Percentiles rank a stretch among this genome's conserved stretches.
Evolutionary conservation across 2,797 vertebrate species (phyloP).

Genomic region (Carcharodon carcharias): DNA sequence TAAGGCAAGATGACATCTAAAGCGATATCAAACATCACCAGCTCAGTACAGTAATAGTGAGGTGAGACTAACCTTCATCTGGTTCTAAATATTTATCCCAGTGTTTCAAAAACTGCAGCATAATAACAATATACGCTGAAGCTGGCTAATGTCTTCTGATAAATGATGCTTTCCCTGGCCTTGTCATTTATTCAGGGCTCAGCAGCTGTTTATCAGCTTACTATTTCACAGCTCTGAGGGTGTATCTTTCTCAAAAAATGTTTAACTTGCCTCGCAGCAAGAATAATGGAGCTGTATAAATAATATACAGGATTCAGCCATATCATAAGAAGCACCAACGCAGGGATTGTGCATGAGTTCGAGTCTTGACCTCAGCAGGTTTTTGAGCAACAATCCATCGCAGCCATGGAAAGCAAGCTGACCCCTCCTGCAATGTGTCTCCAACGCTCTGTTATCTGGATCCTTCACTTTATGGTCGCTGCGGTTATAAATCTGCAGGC

Average conservation of each 20-base stretch:
- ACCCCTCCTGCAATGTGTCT: neutral
- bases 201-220: neutral
- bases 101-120: neutral
- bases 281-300: neutral
- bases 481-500: neutral
- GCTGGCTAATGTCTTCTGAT: neutral
- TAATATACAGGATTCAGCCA: neutral
- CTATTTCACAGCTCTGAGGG: neutral
- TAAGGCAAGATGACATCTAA: neutral
- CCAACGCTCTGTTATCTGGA: neutral
- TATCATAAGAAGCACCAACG: neutral
- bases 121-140: neutral
- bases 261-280: neutral
- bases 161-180: neutral
- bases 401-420: neutral
- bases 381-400: neutral
- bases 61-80: neutral
- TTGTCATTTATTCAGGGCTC: slow-evolving; percentile 15
- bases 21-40: neutral
- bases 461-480: neutral
- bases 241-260: neutral
- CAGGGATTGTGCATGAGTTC: neutral
- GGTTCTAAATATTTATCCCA: neutral
- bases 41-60: neutral
- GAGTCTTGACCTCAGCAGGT: neutral